A percentile compares a stretch with the other conserved stretches of the same genome.
Conservation (phyloP, 2,888 invertebrate species). For the Nematopogon swammerdamellus region DNA sequence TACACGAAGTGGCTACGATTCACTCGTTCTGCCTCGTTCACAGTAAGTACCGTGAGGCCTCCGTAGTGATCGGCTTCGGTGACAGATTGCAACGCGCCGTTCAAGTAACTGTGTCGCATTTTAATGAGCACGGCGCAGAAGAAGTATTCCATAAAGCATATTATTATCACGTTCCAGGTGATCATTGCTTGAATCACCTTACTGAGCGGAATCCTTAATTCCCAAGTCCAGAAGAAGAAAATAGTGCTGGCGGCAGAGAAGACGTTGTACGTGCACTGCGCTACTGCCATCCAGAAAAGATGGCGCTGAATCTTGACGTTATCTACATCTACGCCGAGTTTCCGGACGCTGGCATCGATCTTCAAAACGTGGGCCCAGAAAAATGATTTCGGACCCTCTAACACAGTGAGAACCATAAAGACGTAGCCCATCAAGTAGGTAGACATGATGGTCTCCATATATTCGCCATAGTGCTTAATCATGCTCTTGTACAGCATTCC, state of each 20-base stretch:
- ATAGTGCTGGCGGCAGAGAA: neutral
- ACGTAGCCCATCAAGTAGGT: neutral
- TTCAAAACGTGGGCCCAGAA: neutral
- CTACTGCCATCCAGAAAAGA: neutral
- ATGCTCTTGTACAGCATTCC: neutral
- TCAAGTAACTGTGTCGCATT: neutral
- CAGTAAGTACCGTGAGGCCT: neutral
- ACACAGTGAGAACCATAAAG: neutral
- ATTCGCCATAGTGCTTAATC: neutral
- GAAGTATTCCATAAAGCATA: neutral
- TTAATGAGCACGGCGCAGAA: neutral
- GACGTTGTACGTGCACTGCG: neutral
- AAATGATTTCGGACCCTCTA: too few species aligned
- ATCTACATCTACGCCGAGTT: neutral
- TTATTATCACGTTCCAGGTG: neutral
- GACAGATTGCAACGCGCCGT: neutral
- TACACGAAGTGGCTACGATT: neutral
- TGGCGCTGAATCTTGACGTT: neutral
- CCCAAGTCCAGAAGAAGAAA: neutral
- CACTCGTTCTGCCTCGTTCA: neutral
- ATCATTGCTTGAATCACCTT: neutral
- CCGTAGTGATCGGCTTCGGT: neutral
- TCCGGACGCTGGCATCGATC: neutral
- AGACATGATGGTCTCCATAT: neutral
- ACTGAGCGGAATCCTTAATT: neutral